These are phyloP conservation scores for Cryptotis parvus DNA, from an alignment of 2,113 vertebrate species.

Conservation along the genomic window DNA sequence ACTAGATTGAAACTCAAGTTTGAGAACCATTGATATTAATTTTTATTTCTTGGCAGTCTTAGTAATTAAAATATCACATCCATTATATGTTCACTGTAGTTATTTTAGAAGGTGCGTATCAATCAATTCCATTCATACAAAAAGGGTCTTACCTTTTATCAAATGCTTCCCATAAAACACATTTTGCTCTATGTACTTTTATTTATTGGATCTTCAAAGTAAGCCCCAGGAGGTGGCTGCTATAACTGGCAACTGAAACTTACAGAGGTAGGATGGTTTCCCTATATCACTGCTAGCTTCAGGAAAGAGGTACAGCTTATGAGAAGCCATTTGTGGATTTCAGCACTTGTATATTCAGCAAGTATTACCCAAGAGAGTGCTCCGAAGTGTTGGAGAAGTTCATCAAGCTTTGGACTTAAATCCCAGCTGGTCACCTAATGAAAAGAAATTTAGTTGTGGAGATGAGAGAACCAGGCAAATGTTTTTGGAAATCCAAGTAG, in stretches of 20 bases:
- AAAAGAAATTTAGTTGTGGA: conserved; percentile 3
- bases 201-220: not conserved
- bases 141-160: not conserved
- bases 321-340: not conserved
- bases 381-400: not conserved
- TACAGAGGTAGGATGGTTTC: conserved; percentile 5
- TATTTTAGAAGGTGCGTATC: not conserved
- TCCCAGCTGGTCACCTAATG: not conserved
- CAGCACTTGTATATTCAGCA: not conserved
- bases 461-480: conserved; percentile 1
- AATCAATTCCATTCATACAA: not conserved
- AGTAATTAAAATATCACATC: conserved; percentile 31
- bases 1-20: not conserved
- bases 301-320: not conserved
- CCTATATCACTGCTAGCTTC: not conserved
- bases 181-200: not conserved
- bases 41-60: not conserved
- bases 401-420: not conserved
- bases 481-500: conserved; percentile 21
- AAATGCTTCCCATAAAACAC: not conserved
- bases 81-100: not conserved
- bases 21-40: conserved; percentile 2
- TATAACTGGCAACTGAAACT: not conserved
- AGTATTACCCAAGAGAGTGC: not conserved
- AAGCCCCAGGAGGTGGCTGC: not conserved